phyloP scores from a whole-genome alignment of 2,888 invertebrate species.

The Copidosoma aretas region DNA sequence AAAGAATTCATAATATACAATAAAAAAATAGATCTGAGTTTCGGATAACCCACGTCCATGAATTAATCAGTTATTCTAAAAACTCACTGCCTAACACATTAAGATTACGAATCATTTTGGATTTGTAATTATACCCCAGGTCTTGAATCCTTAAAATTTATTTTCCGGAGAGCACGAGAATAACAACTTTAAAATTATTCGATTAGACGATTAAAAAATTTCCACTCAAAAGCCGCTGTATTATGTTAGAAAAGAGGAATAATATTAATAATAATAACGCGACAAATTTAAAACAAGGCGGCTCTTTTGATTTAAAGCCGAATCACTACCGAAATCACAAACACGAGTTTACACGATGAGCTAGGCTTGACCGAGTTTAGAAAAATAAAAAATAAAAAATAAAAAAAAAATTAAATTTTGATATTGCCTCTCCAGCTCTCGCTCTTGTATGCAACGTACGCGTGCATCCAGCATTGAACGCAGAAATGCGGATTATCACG shows the following conservation, averaged over 20 bases:
- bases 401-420: too few species aligned
- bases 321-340: not conserved
- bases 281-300: not conserved
- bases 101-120: not conserved
- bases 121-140: not conserved
- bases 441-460: too few species aligned
- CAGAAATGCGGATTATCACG: too few species aligned
- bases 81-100: conserved; percentile 4
- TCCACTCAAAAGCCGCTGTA: not conserved
- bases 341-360: not conserved
- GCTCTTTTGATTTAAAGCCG: not conserved
- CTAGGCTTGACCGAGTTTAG: too few species aligned
- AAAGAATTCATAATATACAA: not conserved
- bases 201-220: not conserved
- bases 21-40: not conserved
- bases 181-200: not conserved
- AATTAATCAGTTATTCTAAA: conserved; percentile 3
- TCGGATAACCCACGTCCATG: conserved; percentile 5
- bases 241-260: not conserved
- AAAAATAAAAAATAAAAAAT: too few species aligned
- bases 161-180: not conserved
- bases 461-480: too few species aligned
- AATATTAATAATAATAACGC: not conserved
- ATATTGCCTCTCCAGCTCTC: too few species aligned
- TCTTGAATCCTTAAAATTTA: not conserved